Percentiles rank a stretch among this genome's conserved stretches.
Conservation (phyloP, 2,888 invertebrate species). For the Plemyria rubiginata region DNA sequence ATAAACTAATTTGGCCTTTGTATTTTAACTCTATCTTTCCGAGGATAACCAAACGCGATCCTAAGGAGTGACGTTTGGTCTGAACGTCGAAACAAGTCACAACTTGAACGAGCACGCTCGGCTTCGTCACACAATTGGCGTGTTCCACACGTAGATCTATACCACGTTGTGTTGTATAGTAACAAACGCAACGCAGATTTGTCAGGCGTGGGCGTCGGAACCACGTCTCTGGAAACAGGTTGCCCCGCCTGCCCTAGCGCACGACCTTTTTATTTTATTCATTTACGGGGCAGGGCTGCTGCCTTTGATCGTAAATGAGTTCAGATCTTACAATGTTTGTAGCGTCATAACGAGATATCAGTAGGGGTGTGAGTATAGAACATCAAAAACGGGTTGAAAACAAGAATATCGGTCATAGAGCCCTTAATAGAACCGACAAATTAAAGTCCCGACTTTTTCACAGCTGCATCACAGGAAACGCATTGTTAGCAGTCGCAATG, state of each 20-base stretch:
- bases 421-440: slow-evolving; percentile 36
- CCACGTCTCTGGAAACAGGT: slow-evolving; percentile 77
- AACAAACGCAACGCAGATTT: slow-evolving; percentile 78
- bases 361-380: slow-evolving; percentile 30
- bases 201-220: slow-evolving; percentile 74
- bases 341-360: slow-evolving; percentile 27
- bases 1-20: slow-evolving; percentile 36
- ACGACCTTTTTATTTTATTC: slow-evolving; percentile 72
- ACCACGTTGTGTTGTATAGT: slow-evolving; percentile 40
- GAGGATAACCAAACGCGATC: slow-evolving; percentile 22
- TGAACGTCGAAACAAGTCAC: slow-evolving; percentile 62
- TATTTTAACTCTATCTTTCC: slow-evolving; percentile 5
- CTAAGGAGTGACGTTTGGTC: slow-evolving; percentile 31
- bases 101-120: slow-evolving; percentile 63
- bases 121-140: slow-evolving; percentile 35
- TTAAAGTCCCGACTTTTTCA: slow-evolving; percentile 41
- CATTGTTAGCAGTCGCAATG: slow-evolving; percentile 57
- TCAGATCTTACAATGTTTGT: slow-evolving; percentile 28
- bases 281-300: slow-evolving; percentile 68
- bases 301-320: slow-evolving; percentile 38
- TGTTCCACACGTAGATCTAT: slow-evolving; percentile 49
- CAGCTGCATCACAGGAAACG: slow-evolving; percentile 60
- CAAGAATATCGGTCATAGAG: slow-evolving; percentile 19
- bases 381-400: slow-evolving; percentile 31
- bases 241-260: slow-evolving; percentile 71